Conservation (phyloP, 2,113 vertebrate genomes). For the Ornithorhynchus anatinus region DNA sequence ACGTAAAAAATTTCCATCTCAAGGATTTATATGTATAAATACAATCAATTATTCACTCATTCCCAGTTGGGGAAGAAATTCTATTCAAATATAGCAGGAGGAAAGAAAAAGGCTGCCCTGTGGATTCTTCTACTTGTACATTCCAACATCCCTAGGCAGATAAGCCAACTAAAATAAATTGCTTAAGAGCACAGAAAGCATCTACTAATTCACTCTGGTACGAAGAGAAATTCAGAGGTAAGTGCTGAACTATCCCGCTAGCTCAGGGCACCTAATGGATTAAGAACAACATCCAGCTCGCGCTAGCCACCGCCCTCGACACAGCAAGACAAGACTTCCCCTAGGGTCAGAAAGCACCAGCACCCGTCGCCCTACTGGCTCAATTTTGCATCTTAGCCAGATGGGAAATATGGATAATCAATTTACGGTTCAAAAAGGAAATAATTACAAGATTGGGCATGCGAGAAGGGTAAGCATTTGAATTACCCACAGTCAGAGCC, state of each 20-base stretch:
- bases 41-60: too few relatives aligned
- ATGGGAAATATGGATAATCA: background rate
- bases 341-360: rapidly evolving
- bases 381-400: background rate
- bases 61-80: too few relatives aligned
- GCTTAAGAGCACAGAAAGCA: too few relatives aligned
- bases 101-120: too few relatives aligned
- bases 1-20: too few relatives aligned
- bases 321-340: too few relatives aligned
- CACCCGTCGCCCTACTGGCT: background rate
- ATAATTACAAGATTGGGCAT: background rate
- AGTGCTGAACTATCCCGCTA: background rate
- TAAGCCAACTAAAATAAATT: too few relatives aligned
- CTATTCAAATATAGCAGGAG: too few relatives aligned
- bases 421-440: background rate
- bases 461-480: background rate
- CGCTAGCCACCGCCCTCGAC: background rate
- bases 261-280: rapidly evolving
- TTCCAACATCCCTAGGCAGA: too few relatives aligned
- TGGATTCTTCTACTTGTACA: too few relatives aligned
- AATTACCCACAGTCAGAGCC: background rate
- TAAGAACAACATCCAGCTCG: background rate
- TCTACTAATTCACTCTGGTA: background rate
- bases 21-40: too few relatives aligned
- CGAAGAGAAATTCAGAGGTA: background rate